These are phyloP conservation scores for Sinocyclocheilus grahami DNA, from an alignment of 2,113 vertebrate genomes.

Conservation along the genomic window DNA sequence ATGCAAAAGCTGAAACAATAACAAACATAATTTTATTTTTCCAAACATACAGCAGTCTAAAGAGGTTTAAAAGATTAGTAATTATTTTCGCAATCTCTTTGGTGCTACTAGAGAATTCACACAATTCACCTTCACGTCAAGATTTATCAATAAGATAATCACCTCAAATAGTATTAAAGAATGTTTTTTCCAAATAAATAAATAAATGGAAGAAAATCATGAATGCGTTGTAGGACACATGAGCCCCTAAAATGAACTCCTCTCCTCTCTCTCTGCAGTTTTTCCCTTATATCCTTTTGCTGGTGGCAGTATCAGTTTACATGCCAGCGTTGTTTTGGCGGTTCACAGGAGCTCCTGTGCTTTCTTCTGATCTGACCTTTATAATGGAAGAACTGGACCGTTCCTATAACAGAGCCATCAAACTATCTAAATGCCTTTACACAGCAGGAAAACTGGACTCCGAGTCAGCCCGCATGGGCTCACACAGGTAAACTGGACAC, in stretches of 20 bases:
- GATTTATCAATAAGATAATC: no score
- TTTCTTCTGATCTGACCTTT: conserved; percentile 91
- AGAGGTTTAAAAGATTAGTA: no score
- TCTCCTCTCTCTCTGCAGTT: conserved; percentile 73
- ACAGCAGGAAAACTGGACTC: conserved; percentile 50
- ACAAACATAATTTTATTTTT: no score
- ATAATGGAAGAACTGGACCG: conserved; percentile 95
- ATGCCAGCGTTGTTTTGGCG: conserved; percentile 88
- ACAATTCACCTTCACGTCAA: no score
- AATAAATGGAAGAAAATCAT: no score
- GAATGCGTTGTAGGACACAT: background rate
- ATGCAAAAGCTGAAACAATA: background rate
- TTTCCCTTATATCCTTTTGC: conserved; percentile 92
- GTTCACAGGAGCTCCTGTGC: conserved; percentile 82
- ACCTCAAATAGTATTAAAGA: no score
- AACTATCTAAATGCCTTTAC: conserved; percentile 79
- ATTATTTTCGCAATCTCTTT: no score
- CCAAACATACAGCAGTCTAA: no score
- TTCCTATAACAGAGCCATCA: conserved; percentile 89
- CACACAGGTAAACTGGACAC: conserved; percentile 55
- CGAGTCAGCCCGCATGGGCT: conserved; percentile 52
- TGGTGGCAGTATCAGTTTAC: conserved; percentile 87
- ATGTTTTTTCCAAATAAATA: no score
- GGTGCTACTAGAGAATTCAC: no score
- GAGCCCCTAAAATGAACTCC: background rate